Base-by-base conservation (phyloP, 1,140 invertebrate species). In the Tetragnatha versicolor region DNA sequence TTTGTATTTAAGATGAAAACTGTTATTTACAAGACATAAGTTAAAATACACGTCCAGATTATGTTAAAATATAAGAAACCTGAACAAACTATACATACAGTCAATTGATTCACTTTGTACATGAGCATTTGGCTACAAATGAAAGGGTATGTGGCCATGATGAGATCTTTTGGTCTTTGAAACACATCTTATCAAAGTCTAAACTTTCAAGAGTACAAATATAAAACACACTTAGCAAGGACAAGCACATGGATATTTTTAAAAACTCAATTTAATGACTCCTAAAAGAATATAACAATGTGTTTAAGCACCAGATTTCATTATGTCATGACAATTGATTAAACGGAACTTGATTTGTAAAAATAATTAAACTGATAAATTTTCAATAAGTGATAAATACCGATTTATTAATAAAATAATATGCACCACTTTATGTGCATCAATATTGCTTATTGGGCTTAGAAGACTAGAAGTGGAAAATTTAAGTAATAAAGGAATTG, bases 1-100 rank as follows among this genome's bases (percentile, higher is more conserved):
- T 31, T 49, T 7, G 35, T 29, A 33, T 51, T 70, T 29, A 7
- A 49, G 33, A 49, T 35, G 5, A 70, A 31, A 17, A 53, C 27
- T 42, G 22, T 70, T 70, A 70, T 70, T 53, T 70, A 70, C 66
- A 70, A 70, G 66, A 53, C 20, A 70, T 70, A 70, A 70, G 47
- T 70, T 70, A 70, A 70, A 70, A 70, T 55, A 70, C 17, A 31
- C 37, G 27, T 25, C 10, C 49, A 42, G 29, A 69, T 22, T 17
- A 49, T n/a, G 27, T n/a, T n/a, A 53, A 29, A 70, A 70, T 55
- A 17, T 33, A 55, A 55, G n/a, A 29, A 49, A 53, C 20, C 45
- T 51, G 31, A 37, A 70, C 66, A 70, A 35, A 33, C 39, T 49
- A 42, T 66, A 66, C 37, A 47, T 45, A 37, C 31, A 37, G 37